Base-by-base conservation (phyloP, 1,140 invertebrate species). In the Oryzaephilus surinamensis region DNA sequence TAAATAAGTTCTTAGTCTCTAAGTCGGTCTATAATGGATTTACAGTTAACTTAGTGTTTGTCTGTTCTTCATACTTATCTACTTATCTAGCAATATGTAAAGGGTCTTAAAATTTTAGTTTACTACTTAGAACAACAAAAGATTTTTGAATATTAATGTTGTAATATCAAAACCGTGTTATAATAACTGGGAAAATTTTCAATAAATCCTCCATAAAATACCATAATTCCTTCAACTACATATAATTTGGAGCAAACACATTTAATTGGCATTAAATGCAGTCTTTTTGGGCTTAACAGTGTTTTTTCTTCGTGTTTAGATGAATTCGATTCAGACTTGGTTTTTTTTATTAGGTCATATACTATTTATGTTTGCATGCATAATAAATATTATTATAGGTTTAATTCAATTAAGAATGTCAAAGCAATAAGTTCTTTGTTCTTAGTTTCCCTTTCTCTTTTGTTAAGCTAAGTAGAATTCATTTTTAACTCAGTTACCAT, bases 401-500 rank as follows among this genome's bases (percentile, higher is more conserved):
- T 39, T 36, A 39, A 39, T 39, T 39, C 27, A 39, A 39, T 39
- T 31, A 39, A 21, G 24, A 39, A 39, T 39, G 37, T 30, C 37
- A 39, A 39, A 39, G 27, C 23, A 30, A 32, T 13, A 32, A 29
- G 37, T 30, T 39, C 27, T 39, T 39, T 39, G 37, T 39, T 39
- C 37, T 32, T 39, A 16, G 29, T 28, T 39, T 30, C 32, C 27
- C 28, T 32, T 39, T 39, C 17, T n/a, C 15, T 38, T 38, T 26
- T 38, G 37, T 39, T 17, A 29, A 31, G 16, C 19, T 37, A 32
- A 24, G 29, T 23, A 32, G 37, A 39, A 39, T 39, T 39, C 29
- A 30, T 39, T 39, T 39, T 39, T 39, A 39, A 39, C 37, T 39
- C 15, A 39, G 37, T 39, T 39, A 39, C 37, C 27, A 30, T 30